A percentile compares a stretch with the other conserved stretches of the same genome.
Evolutionary conservation across 2,797 vertebrate genomes (phyloP).

Genomic region (Aldrovandia affinis): DNA sequence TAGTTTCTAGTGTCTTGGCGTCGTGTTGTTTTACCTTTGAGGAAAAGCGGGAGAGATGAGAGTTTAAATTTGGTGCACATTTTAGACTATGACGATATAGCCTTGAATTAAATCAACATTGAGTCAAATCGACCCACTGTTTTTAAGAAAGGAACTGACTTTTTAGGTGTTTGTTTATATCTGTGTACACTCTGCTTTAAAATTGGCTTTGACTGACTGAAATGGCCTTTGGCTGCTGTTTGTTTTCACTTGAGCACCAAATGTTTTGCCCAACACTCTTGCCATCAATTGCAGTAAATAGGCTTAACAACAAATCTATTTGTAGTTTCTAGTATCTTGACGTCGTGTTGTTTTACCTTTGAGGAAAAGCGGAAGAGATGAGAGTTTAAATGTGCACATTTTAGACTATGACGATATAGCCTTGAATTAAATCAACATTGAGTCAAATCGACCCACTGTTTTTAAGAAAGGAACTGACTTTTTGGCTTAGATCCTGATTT

Average conservation of each 20-base stretch:
- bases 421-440: not conserved
- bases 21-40: not conserved
- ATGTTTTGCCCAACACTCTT: not conserved
- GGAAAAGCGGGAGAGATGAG: not conserved
- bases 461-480: not conserved
- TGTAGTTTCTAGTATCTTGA: constrained; percentile 10
- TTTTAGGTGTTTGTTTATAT: not conserved
- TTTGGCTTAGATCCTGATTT: not conserved
- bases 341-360: constrained; percentile 3
- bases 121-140: not conserved
- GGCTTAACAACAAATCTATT: constrained; percentile 27
- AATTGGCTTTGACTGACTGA: not conserved
- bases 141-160: not conserved
- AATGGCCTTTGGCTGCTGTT: not conserved
- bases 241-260: too few species aligned
- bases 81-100: not conserved
- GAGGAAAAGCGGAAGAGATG: not conserved
- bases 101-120: not conserved
- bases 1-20: constrained; percentile 15
- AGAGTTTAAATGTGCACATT: too few species aligned
- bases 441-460: not conserved
- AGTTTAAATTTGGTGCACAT: too few species aligned
- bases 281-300: not conserved
- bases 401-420: not conserved
- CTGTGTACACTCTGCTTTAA: not conserved